These are phyloP conservation scores for Sycobia sp. DNA, from an alignment of 1,140 invertebrate genomes.

Conservation along the genomic window DNA sequence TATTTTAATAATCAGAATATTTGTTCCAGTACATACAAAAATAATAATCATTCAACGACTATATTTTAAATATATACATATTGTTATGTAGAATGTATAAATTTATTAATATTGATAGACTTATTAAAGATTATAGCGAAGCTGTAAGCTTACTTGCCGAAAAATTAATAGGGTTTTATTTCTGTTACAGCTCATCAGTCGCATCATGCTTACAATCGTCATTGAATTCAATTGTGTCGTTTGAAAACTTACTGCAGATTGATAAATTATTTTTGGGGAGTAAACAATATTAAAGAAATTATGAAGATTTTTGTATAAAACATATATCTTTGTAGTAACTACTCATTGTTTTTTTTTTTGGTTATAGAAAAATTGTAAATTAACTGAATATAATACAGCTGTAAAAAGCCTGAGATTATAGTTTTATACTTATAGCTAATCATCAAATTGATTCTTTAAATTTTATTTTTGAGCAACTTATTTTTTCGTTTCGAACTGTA, in stretches of 20 bases:
- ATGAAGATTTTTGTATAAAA: slow-evolving; percentile 5
- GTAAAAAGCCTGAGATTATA: slow-evolving; percentile 34
- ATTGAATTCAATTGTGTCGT: slow-evolving; percentile 11
- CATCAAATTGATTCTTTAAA: too few species aligned
- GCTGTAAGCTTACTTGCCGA: too few species aligned
- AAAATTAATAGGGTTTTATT: too few species aligned
- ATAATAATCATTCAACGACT: too few species aligned
- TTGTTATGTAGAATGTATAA: too few species aligned
- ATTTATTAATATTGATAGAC: not conserved
- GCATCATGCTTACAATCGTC: slow-evolving; percentile 58
- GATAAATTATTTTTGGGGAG: slow-evolving; percentile 4
- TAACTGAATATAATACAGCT: not conserved
- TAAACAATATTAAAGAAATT: not conserved
- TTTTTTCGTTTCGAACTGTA: too few species aligned
- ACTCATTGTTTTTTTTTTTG: not conserved
- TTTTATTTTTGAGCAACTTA: too few species aligned
- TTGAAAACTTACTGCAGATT: not conserved
- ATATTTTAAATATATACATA: too few species aligned
- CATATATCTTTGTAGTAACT: not conserved
- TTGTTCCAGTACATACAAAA: too few species aligned
- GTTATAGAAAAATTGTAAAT: not conserved
- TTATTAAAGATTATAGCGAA: too few species aligned
- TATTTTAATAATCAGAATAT: too few species aligned
- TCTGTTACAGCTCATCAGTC: slow-evolving; percentile 60
- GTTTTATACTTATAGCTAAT: slow-evolving; percentile 43